phyloP scores from a whole-genome alignment of 2,888 invertebrate species.

The Horisme vitalbata region DNA sequence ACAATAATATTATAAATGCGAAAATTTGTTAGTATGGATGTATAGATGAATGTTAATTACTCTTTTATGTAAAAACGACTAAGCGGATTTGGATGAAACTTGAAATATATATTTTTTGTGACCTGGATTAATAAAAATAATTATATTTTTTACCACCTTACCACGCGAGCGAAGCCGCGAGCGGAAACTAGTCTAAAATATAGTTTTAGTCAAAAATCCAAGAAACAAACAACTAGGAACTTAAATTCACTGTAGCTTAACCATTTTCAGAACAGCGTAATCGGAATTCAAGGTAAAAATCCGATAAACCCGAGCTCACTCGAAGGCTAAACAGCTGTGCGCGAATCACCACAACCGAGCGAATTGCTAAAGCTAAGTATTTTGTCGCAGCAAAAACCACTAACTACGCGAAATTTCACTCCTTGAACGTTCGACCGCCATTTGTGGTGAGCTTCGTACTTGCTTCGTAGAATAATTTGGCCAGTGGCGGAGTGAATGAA shows the following conservation, averaged over 20 bases:
- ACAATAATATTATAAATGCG: no score
- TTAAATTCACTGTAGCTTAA: no score
- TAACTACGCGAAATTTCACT: conserved; percentile 52
- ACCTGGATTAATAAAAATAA: no score
- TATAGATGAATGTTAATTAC: no score
- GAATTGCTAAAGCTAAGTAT: conserved; percentile 39
- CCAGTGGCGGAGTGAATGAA: background rate
- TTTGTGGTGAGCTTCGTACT: conserved; percentile 37
- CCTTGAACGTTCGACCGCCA: conserved; percentile 41
- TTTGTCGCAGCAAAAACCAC: conserved; percentile 53
- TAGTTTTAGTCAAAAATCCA: background rate
- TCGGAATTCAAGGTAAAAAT: conserved; percentile 21
- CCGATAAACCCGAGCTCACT: conserved; percentile 26
- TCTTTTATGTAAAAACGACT: no score
- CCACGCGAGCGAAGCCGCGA: no score
- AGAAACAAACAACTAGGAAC: no score
- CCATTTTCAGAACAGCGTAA: conserved; percentile 11
- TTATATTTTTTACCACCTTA: no score
- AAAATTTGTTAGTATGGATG: no score
- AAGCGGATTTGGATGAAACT: no score
- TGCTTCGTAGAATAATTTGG: conserved; percentile 12
- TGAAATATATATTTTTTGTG: no score
- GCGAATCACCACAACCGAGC: conserved; percentile 25
- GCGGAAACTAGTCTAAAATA: no score
- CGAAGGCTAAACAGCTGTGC: conserved; percentile 22